Percentiles rank a stretch among this genome's conserved stretches.
Conservation (phyloP, 2,113 vertebrate genomes). For the Rhea pennata region DNA sequence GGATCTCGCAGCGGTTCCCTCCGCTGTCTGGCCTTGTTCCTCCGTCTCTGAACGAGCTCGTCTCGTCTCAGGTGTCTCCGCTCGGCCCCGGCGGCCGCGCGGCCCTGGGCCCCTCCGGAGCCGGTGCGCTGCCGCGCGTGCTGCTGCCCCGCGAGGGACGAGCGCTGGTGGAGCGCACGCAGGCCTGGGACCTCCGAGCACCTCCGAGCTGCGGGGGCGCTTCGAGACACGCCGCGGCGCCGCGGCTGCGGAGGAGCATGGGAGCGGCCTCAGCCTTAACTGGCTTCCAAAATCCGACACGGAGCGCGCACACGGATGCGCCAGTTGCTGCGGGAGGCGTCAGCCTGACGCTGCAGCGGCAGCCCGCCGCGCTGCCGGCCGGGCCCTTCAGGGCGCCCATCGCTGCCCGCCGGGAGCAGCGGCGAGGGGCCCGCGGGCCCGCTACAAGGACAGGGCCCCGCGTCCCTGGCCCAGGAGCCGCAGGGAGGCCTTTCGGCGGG, state of each 20-base stretch:
- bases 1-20: neutral
- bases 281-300: neutral
- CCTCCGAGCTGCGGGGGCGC: too few species aligned
- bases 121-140: neutral
- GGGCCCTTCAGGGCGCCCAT: neutral
- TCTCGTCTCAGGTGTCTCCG: neutral
- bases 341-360: neutral
- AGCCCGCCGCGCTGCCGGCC: neutral
- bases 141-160: slow-evolving; percentile 37
- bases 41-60: neutral
- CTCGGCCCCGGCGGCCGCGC: neutral
- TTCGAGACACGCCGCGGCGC: neutral
- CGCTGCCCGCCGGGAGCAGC: neutral
- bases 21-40: neutral
- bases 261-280: neutral
- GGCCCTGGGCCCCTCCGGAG: neutral
- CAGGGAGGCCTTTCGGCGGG: neutral
- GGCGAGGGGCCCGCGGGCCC: neutral
- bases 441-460: too few species aligned
- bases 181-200: neutral
- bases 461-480: neutral
- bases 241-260: neutral
- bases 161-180: neutral
- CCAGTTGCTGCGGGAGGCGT: neutral
- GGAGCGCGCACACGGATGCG: neutral